Evolutionary conservation across 2,888 invertebrate genomes (phyloP), one percentile per base, ranked within the genome.

Genomic region (Ceriagrion tenellum): DNA sequence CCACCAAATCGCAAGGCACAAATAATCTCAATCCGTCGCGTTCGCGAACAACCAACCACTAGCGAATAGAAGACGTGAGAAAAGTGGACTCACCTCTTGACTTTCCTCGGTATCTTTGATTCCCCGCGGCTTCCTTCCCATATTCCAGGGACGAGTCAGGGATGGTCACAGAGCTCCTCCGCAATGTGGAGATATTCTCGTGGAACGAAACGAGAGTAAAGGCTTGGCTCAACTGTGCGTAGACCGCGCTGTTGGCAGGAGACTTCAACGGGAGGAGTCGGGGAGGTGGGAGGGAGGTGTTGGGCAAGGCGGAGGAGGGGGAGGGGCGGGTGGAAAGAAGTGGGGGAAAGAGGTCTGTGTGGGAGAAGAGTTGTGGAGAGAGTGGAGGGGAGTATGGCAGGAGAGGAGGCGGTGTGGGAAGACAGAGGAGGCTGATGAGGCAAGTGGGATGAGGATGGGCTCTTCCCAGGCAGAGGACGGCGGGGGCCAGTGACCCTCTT

Each of bases 201-300:
- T 59, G 26, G 81, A 35, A 35, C 81, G 81, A 35, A 81, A 81
- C 81, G 81, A 35, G 81, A 81, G 81, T 16, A 35, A 81, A 81
- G 30, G 81, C 35, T 69, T 23, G 69, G n/a, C 69, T 35, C 81
- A 35, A 81, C 81, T 81, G 93, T 40, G 93, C 47, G 63, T 40
- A 20, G 59, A 23, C 26, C 30, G 63, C 3, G 16, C 8, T 12
- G 69, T 2, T 16, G 69, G 47, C 63, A 23, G 91, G 93, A 93
- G 93, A 93, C 93, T 93, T 93, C 69, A 69, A 93, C 93, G 93
- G 47, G 47, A 18, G 69, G 40, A n/a, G n/a, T n/a, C n/a, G n/a
- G n/a, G n/a, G n/a, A 69, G 30, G 40, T 30, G 23, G 30, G 35
- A 69, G 20, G 93, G 47, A 40, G 93, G 69, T 23, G 74, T 12